Evolutionary conservation across 1,140 invertebrate genomes (phyloP).

Genomic region (Zaprionus lachaisei): DNA sequence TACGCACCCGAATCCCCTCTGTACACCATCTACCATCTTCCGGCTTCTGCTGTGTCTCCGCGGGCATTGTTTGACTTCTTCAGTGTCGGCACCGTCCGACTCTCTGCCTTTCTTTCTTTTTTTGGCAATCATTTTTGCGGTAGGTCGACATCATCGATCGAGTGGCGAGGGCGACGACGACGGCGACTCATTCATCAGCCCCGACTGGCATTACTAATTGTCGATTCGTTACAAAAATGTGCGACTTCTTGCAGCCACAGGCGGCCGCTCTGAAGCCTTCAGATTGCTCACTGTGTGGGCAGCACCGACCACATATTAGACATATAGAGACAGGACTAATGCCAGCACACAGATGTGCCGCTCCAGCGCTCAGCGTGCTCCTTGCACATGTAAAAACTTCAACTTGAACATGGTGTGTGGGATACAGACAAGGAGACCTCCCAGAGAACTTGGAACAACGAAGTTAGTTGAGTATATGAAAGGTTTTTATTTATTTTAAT

Average conservation of each 20-base stretch:
- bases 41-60: slow-evolving; percentile 48
- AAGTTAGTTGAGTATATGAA: background rate
- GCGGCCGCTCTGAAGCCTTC: slow-evolving; percentile 13
- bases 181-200: slow-evolving; percentile 64
- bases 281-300: slow-evolving; percentile 58
- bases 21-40: slow-evolving; percentile 51
- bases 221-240: slow-evolving; percentile 80
- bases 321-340: slow-evolving; percentile 12
- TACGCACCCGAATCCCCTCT: slow-evolving; percentile 15
- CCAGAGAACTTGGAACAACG: background rate
- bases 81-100: background rate
- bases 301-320: slow-evolving; percentile 58
- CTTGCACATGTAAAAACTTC: background rate
- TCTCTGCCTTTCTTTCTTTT: slow-evolving; percentile 22
- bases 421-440: background rate
- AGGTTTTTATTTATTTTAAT: no score
- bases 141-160: slow-evolving; percentile 80
- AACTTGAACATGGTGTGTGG: background rate
- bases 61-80: slow-evolving; percentile 27
- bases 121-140: slow-evolving; percentile 77
- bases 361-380: background rate
- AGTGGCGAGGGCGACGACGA: slow-evolving; percentile 13
- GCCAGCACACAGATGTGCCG: slow-evolving; percentile 29
- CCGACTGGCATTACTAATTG: slow-evolving; percentile 75
- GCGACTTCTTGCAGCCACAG: slow-evolving; percentile 60